Conservation (phyloP, 2,797 vertebrate genomes). For the Sylvilagus floridanus region DNA sequence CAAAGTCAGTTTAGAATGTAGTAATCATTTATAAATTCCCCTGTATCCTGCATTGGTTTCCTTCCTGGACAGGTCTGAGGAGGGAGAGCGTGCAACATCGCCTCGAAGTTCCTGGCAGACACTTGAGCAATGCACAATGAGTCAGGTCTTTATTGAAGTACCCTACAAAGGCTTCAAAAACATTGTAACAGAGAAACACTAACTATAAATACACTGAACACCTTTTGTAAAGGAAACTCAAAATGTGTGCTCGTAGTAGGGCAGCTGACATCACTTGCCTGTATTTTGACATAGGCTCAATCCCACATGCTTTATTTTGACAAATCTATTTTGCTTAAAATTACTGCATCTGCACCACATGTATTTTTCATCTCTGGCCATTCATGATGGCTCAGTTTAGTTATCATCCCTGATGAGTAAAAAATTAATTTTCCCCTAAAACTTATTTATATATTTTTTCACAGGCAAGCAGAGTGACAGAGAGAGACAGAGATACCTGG, state of each 20-base stretch:
- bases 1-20: neutral
- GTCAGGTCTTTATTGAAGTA: neutral
- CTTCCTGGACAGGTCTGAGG: neutral
- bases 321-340: neutral
- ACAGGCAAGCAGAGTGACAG: too few relatives aligned
- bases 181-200: neutral
- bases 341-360: neutral
- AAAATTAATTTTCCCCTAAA: too few relatives aligned
- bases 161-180: neutral
- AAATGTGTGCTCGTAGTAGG: neutral
- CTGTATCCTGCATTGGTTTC: neutral
- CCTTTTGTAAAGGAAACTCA: neutral
- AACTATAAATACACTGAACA: neutral
- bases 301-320: neutral
- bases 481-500: too few relatives aligned
- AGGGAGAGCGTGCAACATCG: neutral
- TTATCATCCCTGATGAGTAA: neutral
- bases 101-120: neutral
- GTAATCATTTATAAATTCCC: slow-evolving; percentile 4
- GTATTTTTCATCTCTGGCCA: neutral
- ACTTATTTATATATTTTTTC: too few relatives aligned
- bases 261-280: neutral
- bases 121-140: neutral
- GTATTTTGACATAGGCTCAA: neutral
- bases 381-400: neutral